phyloP scores from a whole-genome alignment of 2,888 invertebrate species.

The Rhagonycha lutea region DNA sequence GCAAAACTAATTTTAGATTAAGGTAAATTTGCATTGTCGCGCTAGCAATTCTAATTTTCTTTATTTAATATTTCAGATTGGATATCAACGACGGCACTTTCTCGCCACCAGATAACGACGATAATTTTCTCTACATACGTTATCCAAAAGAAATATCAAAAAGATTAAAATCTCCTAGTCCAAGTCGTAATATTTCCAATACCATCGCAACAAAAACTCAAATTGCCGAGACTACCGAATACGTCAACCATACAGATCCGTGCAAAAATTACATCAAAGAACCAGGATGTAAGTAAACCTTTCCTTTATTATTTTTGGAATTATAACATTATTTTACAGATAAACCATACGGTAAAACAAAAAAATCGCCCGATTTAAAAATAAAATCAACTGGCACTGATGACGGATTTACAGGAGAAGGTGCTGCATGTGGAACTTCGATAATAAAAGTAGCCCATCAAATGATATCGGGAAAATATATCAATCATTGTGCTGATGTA shows the following conservation, averaged over 20 bases:
- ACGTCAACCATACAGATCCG: constrained; percentile 70
- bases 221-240: constrained; percentile 46
- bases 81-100: constrained; percentile 63
- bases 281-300: constrained; percentile 39
- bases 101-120: constrained; percentile 76
- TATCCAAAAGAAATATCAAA: constrained; percentile 51
- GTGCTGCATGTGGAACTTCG: constrained; percentile 70
- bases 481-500: constrained; percentile 37
- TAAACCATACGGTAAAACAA: background rate
- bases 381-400: constrained; percentile 68
- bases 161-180: constrained; percentile 10
- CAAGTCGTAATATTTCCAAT: constrained; percentile 10
- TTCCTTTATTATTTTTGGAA: background rate
- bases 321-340: constrained; percentile 4
- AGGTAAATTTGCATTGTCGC: background rate
- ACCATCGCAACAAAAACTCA: background rate
- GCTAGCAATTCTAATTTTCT: background rate
- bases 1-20: background rate
- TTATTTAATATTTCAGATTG: constrained; percentile 53
- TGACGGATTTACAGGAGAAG: constrained; percentile 72
- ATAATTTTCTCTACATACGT: constrained; percentile 68
- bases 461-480: constrained; percentile 60
- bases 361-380: constrained; percentile 29
- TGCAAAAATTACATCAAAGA: constrained; percentile 65
- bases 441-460: constrained; percentile 64